Evolutionary conservation across 2,113 vertebrate species (phyloP).

Genomic region (Oreochromis tanganicae): DNA sequence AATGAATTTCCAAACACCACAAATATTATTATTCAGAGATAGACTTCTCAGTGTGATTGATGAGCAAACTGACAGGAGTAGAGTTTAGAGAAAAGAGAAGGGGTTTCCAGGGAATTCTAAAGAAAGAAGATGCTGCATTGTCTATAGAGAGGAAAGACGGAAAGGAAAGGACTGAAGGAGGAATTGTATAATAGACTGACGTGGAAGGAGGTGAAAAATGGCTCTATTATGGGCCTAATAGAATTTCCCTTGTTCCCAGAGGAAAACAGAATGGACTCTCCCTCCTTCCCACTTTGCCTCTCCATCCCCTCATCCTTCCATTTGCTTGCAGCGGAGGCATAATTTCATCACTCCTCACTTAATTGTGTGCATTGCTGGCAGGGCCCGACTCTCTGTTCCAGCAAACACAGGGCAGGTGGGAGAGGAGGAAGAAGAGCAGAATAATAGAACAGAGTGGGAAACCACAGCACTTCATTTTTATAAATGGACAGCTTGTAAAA

Average conservation of each 20-base stretch:
- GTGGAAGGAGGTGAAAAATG: slow-evolving; percentile 59
- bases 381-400: slow-evolving; percentile 23
- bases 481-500: slow-evolving; percentile 52
- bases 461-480: slow-evolving; percentile 64
- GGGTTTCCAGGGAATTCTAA: neutral
- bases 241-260: slow-evolving; percentile 55
- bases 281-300: slow-evolving; percentile 40
- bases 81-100: neutral
- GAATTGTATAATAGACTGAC: slow-evolving; percentile 21
- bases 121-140: neutral
- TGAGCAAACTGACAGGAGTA: neutral
- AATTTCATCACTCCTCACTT: slow-evolving; percentile 68
- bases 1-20: neutral
- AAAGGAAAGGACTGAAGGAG: neutral
- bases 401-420: slow-evolving; percentile 51
- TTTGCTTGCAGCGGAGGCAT: slow-evolving; percentile 56
- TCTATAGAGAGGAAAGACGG: neutral
- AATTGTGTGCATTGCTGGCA: slow-evolving; percentile 47
- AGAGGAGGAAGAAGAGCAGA: slow-evolving; percentile 28
- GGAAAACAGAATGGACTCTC: slow-evolving; percentile 61
- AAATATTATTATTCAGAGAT: neutral
- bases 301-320: slow-evolving; percentile 44
- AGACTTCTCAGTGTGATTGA: neutral
- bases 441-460: slow-evolving; percentile 42
- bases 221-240: slow-evolving; percentile 59